Percentiles rank a stretch among this genome's conserved stretches.
These are phyloP conservation scores for Dimorphilus gyrociliatus DNA, from an alignment of 2,888 invertebrate species.

Conservation along the genomic window DNA sequence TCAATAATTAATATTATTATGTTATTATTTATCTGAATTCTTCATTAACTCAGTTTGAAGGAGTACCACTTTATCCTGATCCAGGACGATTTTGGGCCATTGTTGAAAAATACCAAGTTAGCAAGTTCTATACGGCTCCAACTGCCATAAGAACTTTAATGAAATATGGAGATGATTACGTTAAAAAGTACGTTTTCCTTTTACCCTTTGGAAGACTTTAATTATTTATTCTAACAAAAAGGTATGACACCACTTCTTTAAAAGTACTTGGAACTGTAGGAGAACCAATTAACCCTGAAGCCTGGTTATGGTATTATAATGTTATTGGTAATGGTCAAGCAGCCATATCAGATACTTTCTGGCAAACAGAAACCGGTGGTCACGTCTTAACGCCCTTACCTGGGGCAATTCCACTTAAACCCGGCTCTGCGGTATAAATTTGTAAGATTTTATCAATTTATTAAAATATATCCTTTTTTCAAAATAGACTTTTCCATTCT, in stretches of 20 bases:
- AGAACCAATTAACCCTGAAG: slow-evolving; percentile 95
- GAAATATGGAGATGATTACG: slow-evolving; percentile 75
- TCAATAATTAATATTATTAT: background rate
- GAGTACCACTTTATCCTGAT: slow-evolving; percentile 83
- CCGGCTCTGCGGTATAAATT: slow-evolving; percentile 92
- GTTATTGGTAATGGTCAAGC: slow-evolving; percentile 39
- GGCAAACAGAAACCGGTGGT: slow-evolving; percentile 99
- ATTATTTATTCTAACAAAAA: too few relatives aligned
- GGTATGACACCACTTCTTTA: slow-evolving; percentile 49
- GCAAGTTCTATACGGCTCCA: slow-evolving; percentile 94
- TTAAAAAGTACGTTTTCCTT: slow-evolving; percentile 50
- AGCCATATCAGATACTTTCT: slow-evolving; percentile 92
- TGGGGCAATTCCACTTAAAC: slow-evolving; percentile 89
- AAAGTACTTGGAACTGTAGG: slow-evolving; percentile 86
- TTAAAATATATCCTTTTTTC: too few relatives aligned
- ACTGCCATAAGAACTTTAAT: slow-evolving; percentile 89
- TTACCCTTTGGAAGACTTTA: too few relatives aligned
- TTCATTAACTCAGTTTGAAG: slow-evolving; percentile 48
- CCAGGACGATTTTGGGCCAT: slow-evolving; percentile 85
- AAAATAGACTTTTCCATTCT: slow-evolving; percentile 92
- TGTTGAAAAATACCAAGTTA: slow-evolving; percentile 75
- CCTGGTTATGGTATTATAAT: slow-evolving; percentile 84
- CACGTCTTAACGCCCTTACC: slow-evolving; percentile 90
- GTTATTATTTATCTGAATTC: background rate
- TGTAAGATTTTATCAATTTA: too few relatives aligned